Evolutionary conservation across 2,888 invertebrate genomes (phyloP).

Genomic region (Polia nebulosa): DNA sequence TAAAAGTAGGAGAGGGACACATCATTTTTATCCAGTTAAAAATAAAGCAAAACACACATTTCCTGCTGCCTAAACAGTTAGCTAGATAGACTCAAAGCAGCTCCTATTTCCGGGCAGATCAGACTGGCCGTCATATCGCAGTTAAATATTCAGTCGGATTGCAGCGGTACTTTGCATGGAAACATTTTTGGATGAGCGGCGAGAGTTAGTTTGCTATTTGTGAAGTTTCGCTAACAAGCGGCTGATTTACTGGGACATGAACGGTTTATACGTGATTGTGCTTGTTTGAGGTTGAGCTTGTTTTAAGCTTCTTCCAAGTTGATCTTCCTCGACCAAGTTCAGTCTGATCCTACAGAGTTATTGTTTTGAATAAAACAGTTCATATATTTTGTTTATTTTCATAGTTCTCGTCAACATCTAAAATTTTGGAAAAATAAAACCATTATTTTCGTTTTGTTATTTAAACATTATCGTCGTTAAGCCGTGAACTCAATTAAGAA

Average conservation of each 20-base stretch:
- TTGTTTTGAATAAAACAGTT: too few species aligned
- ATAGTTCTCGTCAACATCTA: too few species aligned
- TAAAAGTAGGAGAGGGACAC: too few species aligned
- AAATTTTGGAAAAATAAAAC: too few species aligned
- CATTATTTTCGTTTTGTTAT: too few species aligned
- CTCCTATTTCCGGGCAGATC: slow-evolving; percentile 22
- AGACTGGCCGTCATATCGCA: slow-evolving; percentile 31
- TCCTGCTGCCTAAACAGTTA: slow-evolving; percentile 11
- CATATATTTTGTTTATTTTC: too few species aligned
- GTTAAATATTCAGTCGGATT: slow-evolving; percentile 54
- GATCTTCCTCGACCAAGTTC: too few species aligned
- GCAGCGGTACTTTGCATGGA: slow-evolving; percentile 12
- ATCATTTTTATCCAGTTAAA: neutral
- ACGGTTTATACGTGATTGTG: neutral
- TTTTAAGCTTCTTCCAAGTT: neutral
- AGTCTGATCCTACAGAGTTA: too few species aligned
- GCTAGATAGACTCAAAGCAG: slow-evolving; percentile 17
- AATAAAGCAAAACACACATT: neutral
- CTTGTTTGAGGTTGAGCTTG: neutral
- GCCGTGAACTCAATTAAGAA: too few species aligned
- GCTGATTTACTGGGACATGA: slow-evolving; percentile 10
- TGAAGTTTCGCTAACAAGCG: slow-evolving; percentile 27
- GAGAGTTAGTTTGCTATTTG: slow-evolving; percentile 21
- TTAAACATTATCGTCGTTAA: too few species aligned
- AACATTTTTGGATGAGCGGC: slow-evolving; percentile 40